phyloP scores from a whole-genome alignment of 2,113 vertebrate species.

The Acanthochromis polyacanthus region DNA sequence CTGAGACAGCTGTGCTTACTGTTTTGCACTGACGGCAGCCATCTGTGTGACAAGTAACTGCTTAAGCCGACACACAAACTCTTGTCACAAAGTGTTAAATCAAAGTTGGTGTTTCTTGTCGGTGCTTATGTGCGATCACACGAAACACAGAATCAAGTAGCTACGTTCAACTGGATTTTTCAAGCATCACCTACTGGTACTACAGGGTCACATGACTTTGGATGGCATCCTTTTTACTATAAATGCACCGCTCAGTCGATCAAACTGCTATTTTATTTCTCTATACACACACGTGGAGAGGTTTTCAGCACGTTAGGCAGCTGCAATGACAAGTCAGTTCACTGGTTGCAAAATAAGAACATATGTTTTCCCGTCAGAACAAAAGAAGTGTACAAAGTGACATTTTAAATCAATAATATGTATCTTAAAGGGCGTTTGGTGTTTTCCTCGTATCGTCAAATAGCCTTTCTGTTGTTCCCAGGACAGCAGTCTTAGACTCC shows the following conservation, averaged over 20 bases:
- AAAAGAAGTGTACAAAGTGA: slow-evolving; percentile 84
- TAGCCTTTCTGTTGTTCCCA: slow-evolving; percentile 84
- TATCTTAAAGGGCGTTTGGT: slow-evolving; percentile 86
- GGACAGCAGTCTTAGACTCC: slow-evolving; percentile 83
- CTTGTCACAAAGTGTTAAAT: slow-evolving; percentile 5
- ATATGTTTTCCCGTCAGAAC: slow-evolving; percentile 71
- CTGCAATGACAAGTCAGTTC: slow-evolving; percentile 79
- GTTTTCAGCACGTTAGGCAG: slow-evolving; percentile 76
- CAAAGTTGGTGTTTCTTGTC: slow-evolving; percentile 4
- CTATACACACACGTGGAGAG: slow-evolving; percentile 19
- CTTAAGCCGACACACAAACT: slow-evolving; percentile 5
- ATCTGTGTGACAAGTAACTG: background rate
- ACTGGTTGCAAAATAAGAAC: slow-evolving; percentile 76
- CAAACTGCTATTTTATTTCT: slow-evolving; percentile 46
- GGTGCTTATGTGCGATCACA: background rate
- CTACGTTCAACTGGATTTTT: slow-evolving; percentile 12
- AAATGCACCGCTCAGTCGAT: slow-evolving; percentile 56
- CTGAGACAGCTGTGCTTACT: slow-evolving; percentile 11
- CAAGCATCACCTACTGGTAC: slow-evolving; percentile 60
- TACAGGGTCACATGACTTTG: slow-evolving; percentile 70
- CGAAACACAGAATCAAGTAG: slow-evolving; percentile 5
- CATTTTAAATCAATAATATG: slow-evolving; percentile 84
- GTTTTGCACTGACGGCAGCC: slow-evolving; percentile 11
- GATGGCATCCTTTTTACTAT: slow-evolving; percentile 40
- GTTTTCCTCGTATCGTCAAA: slow-evolving; percentile 85